A percentile compares a stretch with the other conserved stretches of the same genome.
phyloP scores from a whole-genome alignment of 2,888 invertebrate species.

The Metalampra italica region DNA sequence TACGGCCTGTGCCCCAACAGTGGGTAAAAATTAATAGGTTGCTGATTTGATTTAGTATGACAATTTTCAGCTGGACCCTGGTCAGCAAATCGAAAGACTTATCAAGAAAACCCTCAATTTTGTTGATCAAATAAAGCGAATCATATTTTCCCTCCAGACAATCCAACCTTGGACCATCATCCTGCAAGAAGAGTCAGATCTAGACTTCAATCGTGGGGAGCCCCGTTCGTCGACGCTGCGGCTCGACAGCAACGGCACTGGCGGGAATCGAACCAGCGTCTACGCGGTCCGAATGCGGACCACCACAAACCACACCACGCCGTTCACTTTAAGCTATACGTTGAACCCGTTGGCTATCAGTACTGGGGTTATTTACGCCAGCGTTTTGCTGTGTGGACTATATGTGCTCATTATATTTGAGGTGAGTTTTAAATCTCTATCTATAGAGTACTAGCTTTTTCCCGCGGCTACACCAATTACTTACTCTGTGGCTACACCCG shows the following conservation, averaged over 20 bases:
- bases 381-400: slow-evolving; percentile 81
- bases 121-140: no score
- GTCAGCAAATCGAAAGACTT: no score
- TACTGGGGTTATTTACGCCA: slow-evolving; percentile 83
- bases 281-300: slow-evolving; percentile 38
- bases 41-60: no score
- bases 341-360: slow-evolving; percentile 78
- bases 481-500: no score
- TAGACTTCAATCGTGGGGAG: slow-evolving; percentile 78
- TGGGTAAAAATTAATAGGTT: no score
- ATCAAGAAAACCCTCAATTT: no score
- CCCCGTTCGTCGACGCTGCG: slow-evolving; percentile 55
- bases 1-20: no score
- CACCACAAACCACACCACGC: slow-evolving; percentile 35
- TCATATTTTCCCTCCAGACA: slow-evolving; percentile 34
- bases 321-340: slow-evolving; percentile 70
- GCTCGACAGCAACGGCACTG: slow-evolving; percentile 28
- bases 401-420: slow-evolving; percentile 89
- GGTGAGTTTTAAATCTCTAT: slow-evolving; percentile 64
- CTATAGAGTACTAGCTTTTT: neutral
- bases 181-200: slow-evolving; percentile 74
- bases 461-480: neutral
- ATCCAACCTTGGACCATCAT: slow-evolving; percentile 80
- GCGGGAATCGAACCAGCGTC: slow-evolving; percentile 7
- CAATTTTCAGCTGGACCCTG: no score